Base-by-base conservation (phyloP, 2,113 vertebrate species). In the Galeopterus variegatus region DNA sequence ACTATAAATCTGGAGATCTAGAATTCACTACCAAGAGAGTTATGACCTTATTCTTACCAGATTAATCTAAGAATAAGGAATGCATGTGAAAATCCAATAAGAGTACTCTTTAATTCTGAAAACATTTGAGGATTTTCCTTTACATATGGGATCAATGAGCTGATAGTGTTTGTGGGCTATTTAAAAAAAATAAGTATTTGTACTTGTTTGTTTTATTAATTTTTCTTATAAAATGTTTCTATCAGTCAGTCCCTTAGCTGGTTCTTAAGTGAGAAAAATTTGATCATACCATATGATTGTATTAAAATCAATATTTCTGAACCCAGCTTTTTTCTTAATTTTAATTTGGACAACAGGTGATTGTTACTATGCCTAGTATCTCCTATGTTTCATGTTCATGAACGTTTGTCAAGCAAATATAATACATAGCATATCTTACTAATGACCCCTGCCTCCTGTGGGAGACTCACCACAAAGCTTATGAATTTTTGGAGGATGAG, bases 401-500 rank as follows among this genome's bases (percentile, higher is more conserved):
- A 2, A 36, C n/a, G 6, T 62, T 97, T 88, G 36, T 93, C 70
- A 88, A 75, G 65, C 28, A 90, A 96, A 80, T 28, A 21, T 62
- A 70, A 88, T 79, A 60, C 7, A 50, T 23, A 75, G 14, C 52
- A 33, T 67, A 67, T 72, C 76, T 96, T 92, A 14, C 64, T 92
- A 93, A 67, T 77, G 79, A 72, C 2, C 24, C n/a, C 60, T 77
- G 56, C 33, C 90, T 95, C 83, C 95, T 85, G 26, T 81, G 79
- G 82, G 90, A 89, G 33, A 62, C 23, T 85, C 52, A 50, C 36
- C 48, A 62, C 36, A 75, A 70, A 76, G 67, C 24, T 69, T 58
- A 93, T 48, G 73, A 75, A 86, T 96, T 87, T 88, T 92, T 92
- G 56, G 48, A 96, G 50, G 56, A 65, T 88, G 93, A 97, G 33